These are phyloP conservation scores for Anas platyrhynchos DNA, from an alignment of 2,113 vertebrate genomes.

Conservation along the genomic window DNA sequence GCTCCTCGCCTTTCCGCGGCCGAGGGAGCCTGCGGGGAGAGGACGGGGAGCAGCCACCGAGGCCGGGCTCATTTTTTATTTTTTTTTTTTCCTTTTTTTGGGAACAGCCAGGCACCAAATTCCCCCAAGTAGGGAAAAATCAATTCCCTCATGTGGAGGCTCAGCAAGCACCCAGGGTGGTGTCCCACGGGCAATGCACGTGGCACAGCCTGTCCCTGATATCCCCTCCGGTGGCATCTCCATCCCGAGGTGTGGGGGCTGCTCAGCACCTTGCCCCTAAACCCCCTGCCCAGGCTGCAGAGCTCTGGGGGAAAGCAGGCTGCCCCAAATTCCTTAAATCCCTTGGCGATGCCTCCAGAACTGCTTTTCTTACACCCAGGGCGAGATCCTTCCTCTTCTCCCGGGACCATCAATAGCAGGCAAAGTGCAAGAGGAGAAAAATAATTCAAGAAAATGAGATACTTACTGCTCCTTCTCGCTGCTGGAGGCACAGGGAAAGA, in stretches of 20 bases:
- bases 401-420: fast-evolving
- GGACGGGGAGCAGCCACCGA: not conserved
- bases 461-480: conserved; percentile 95
- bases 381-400: not conserved
- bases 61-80: no score
- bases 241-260: not conserved
- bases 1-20: conserved; percentile 81
- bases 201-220: not conserved
- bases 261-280: no score
- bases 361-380: not conserved
- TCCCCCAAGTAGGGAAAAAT: not conserved
- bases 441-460: not conserved
- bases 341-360: fast-evolving
- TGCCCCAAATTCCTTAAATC: not conserved
- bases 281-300: not conserved
- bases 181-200: not conserved
- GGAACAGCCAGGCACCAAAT: fast-evolving
- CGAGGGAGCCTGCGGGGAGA: conserved; percentile 71
- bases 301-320: not conserved
- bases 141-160: not conserved
- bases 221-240: not conserved
- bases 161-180: not conserved
- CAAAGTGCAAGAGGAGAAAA: not conserved
- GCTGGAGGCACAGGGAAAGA: conserved; percentile 62
- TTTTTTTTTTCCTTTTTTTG: no score